phyloP scores from a whole-genome alignment of 2,888 invertebrate genomes.

The Masnerella sp. region DNA sequence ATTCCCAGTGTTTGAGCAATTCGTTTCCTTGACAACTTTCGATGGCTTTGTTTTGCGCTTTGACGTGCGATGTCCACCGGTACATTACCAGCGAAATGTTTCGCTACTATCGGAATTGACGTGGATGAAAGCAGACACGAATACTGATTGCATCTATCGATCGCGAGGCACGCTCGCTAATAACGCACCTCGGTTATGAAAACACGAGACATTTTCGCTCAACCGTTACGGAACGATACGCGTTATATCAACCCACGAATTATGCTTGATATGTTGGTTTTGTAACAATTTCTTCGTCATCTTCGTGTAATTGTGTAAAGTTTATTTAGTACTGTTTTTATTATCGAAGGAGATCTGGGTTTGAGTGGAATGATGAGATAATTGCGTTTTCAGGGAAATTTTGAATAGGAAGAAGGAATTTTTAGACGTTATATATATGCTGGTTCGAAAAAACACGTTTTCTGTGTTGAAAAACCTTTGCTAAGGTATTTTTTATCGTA shows the following conservation, averaged over 20 bases:
- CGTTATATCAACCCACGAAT: background rate
- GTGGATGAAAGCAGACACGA: conserved; percentile 55
- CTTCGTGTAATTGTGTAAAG: no score
- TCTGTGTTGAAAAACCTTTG: no score
- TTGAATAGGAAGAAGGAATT: no score
- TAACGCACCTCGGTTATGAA: conserved; percentile 40
- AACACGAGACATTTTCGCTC: conserved; percentile 30
- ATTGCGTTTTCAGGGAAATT: no score
- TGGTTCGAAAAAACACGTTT: no score
- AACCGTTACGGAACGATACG: background rate
- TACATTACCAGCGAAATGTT: conserved; percentile 49
- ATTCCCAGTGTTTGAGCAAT: conserved; percentile 69
- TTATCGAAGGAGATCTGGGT: no score
- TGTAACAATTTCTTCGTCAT: no score
- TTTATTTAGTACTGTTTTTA: no score
- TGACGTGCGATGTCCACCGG: conserved; percentile 51
- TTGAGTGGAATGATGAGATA: no score
- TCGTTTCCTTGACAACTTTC: conserved; percentile 72
- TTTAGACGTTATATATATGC: no score
- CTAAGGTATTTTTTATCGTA: no score
- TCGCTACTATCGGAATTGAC: conserved; percentile 53
- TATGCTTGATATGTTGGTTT: no score
- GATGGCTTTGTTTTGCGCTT: conserved; percentile 72
- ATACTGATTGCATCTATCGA: conserved; percentile 60
- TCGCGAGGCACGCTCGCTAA: conserved; percentile 34